phyloP scores from a whole-genome alignment of 2,888 invertebrate genomes.

The Polydrusus cervinus region DNA sequence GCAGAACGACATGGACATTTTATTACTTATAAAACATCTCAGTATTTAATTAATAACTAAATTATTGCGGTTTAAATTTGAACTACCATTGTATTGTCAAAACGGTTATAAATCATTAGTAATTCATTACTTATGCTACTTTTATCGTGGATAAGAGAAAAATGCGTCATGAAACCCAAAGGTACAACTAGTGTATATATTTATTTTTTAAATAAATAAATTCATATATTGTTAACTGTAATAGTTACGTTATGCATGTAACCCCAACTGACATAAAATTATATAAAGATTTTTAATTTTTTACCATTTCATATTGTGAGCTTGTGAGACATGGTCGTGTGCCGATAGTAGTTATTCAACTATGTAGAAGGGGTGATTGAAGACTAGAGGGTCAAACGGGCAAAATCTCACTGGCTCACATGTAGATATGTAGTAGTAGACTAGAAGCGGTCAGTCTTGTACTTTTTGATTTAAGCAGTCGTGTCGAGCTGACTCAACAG shows the following conservation, averaged over 20 bases:
- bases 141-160: no score
- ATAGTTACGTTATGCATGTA: constrained; percentile 3
- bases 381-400: constrained; percentile 63
- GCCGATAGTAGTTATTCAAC: constrained; percentile 68
- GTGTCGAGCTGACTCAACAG: constrained; percentile 61
- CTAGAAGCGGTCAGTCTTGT: constrained; percentile 66
- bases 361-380: constrained; percentile 61
- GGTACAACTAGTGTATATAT: no score
- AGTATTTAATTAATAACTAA: background rate
- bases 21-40: background rate
- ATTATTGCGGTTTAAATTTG: background rate
- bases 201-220: no score
- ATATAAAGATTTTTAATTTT: constrained; percentile 57
- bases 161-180: no score
- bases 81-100: background rate
- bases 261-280: constrained; percentile 34
- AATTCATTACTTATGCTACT: background rate
- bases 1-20: background rate
- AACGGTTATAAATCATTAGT: background rate
- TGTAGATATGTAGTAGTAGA: constrained; percentile 54
- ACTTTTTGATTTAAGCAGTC: constrained; percentile 65
- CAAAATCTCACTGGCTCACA: constrained; percentile 70
- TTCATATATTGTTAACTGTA: no score
- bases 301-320: constrained; percentile 68
- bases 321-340: constrained; percentile 66